A percentile compares a stretch with the other conserved stretches of the same genome.
These are phyloP conservation scores for Polypedilum pembai DNA, from an alignment of 1,140 invertebrate genomes.

Conservation along the genomic window DNA sequence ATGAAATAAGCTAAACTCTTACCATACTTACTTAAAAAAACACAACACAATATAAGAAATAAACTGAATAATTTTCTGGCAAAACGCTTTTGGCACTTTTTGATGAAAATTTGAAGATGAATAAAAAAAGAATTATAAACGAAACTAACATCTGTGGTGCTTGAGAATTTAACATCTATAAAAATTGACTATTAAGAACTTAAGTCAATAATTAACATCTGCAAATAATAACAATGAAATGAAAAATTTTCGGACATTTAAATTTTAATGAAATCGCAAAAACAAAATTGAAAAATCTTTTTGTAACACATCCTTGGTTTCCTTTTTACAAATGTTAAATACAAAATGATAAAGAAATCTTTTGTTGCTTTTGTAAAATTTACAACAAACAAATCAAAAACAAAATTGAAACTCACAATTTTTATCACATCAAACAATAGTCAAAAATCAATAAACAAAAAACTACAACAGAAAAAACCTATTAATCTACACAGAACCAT, in stretches of 20 bases:
- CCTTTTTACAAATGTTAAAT: neutral
- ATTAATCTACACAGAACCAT: conserved; percentile 1
- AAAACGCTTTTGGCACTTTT: conserved; percentile 22
- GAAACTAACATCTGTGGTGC: neutral
- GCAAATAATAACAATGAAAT: conserved; percentile 1
- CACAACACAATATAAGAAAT: neutral
- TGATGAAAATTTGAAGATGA: conserved; percentile 3
- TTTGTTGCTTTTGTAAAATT: conserved; percentile 12
- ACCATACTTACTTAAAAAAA: neutral
- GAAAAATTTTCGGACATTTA: conserved; percentile 15
- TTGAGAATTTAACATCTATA: conserved; percentile 16
- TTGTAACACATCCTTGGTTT: conserved; percentile 8
- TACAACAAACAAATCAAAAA: neutral
- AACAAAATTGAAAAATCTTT: conserved; percentile 1
- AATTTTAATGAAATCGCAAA: neutral
- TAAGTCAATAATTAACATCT: neutral
- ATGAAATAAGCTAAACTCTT: no score
- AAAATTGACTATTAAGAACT: neutral
- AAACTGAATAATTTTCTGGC: neutral
- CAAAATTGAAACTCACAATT: conserved; percentile 9
- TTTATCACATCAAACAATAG: neutral
- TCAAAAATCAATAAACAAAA: neutral
- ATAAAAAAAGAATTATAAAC: neutral
- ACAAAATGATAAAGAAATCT: neutral
- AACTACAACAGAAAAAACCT: neutral